A percentile compares a stretch with the other conserved stretches of the same genome.
Evolutionary conservation across 2,113 vertebrate species (phyloP).

Genomic region (Hippocampus comes): DNA sequence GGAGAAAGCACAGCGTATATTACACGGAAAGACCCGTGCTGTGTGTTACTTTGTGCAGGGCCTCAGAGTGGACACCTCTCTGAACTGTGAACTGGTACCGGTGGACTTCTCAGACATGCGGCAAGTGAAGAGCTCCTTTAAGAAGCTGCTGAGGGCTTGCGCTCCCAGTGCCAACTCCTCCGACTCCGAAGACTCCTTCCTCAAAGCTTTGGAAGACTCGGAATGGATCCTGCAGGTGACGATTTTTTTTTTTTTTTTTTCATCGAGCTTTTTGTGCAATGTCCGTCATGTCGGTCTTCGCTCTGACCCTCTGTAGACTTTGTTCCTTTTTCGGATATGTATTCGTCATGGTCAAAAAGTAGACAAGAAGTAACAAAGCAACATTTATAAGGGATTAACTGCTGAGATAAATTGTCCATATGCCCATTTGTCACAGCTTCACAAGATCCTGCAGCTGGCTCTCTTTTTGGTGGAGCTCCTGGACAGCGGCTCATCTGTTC

Average conservation of each 20-base stretch:
- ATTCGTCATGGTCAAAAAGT: conserved; percentile 1
- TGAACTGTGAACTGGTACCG: conserved; percentile 96
- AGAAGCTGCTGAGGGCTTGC: conserved; percentile 93
- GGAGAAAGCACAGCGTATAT: too few relatives aligned
- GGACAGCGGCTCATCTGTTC: conserved; percentile 90
- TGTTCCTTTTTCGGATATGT: conserved; percentile 26
- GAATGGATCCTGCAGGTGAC: conserved; percentile 95
- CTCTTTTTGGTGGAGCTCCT: conserved; percentile 87
- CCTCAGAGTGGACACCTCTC: conserved; percentile 87
- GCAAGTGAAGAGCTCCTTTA: conserved; percentile 91
- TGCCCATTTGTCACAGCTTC: conserved; percentile 78
- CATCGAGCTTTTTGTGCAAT: background rate
- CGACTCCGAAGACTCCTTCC: conserved; percentile 86
- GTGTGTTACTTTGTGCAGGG: conserved; percentile 70
- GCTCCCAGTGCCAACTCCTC: conserved; percentile 84
- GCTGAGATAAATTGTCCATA: conserved; percentile 22
- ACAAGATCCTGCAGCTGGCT: conserved; percentile 89
- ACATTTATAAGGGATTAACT: background rate
- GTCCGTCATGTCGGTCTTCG: conserved; percentile 41
- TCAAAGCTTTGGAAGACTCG: conserved; percentile 89
- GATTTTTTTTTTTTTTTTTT: background rate
- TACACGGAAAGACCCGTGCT: background rate
- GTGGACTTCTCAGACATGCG: conserved; percentile 91
- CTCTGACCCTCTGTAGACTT: conserved; percentile 36
- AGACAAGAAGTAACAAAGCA: too few relatives aligned